Evolutionary conservation across 2,113 vertebrate species (phyloP).

Genomic region (Chaetorhynchus papuensis): DNA sequence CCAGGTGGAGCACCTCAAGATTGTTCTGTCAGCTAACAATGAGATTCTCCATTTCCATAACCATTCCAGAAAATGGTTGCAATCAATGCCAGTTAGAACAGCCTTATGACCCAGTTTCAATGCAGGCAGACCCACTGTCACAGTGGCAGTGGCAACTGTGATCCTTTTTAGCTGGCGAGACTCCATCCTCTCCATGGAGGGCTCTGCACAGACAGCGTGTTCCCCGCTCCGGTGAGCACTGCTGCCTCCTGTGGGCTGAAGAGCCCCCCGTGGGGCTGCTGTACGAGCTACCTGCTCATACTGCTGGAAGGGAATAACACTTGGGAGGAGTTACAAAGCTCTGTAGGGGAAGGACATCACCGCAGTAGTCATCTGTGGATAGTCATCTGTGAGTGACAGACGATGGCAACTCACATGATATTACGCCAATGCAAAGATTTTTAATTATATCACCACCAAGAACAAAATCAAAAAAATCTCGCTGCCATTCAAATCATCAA

Average conservation of each 20-base stretch:
- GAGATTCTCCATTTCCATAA: neutral
- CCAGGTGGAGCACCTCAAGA: neutral
- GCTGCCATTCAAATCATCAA: neutral
- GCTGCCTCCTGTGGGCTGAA: neutral
- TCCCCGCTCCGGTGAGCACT: neutral
- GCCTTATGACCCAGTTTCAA: neutral
- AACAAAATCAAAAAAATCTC: neutral
- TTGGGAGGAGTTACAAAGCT: neutral
- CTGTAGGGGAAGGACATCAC: neutral
- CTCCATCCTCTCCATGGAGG: accelerated
- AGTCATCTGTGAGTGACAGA: neutral
- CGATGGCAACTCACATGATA: neutral
- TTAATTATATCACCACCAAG: neutral
- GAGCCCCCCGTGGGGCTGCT: accelerated
- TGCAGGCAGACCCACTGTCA: neutral
- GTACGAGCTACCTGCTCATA: neutral
- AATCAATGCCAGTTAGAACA: neutral
- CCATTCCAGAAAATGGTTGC: neutral
- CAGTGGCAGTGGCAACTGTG: neutral
- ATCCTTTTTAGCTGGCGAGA: neutral
- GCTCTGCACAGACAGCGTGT: neutral
- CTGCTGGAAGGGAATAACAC: neutral
- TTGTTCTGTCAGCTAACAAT: accelerated
- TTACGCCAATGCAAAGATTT: neutral
- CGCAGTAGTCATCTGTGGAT: neutral